Evolutionary conservation across 2,888 invertebrate species (phyloP).

Genomic region (Dicranocentrus wangi): DNA sequence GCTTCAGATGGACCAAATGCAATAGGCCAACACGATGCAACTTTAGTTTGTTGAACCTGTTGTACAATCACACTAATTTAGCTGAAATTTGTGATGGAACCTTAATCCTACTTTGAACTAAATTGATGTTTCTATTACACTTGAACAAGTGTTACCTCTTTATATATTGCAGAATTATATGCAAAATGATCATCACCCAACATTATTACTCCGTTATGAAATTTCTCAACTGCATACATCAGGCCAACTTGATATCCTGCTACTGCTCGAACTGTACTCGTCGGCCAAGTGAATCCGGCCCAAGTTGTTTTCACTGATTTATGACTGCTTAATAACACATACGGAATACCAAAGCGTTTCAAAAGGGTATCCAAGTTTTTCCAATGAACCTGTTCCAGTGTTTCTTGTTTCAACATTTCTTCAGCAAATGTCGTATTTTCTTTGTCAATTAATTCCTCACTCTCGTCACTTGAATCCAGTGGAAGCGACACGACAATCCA

Average conservation of each 20-base stretch:
- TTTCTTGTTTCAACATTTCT: background rate
- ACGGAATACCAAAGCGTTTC: slow-evolving; percentile 46
- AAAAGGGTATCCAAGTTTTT: slow-evolving; percentile 9
- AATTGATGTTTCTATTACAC: background rate
- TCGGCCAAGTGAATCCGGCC: background rate
- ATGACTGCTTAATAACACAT: slow-evolving; percentile 36
- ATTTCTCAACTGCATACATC: slow-evolving; percentile 35
- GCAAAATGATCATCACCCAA: slow-evolving; percentile 39
- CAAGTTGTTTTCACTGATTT: background rate
- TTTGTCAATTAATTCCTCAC: background rate
- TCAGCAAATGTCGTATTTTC: slow-evolving; percentile 3
- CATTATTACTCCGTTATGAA: slow-evolving; percentile 48
- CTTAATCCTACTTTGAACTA: too few relatives aligned
- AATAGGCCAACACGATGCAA: slow-evolving; percentile 54
- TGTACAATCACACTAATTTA: background rate
- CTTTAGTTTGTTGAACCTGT: slow-evolving; percentile 39
- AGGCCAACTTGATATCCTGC: slow-evolving; percentile 41
- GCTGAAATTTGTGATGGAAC: too few relatives aligned
- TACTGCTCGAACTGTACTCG: background rate
- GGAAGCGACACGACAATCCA: slow-evolving; percentile 57
- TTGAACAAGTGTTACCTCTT: slow-evolving; percentile 45
- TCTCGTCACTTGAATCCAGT: background rate
- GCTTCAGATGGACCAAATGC: slow-evolving; percentile 22
- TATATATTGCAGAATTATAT: slow-evolving; percentile 42
- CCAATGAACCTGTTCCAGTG: background rate